phyloP scores from a whole-genome alignment of 2,797 vertebrate species.

The Enteromius thamalakanensis region DNA sequence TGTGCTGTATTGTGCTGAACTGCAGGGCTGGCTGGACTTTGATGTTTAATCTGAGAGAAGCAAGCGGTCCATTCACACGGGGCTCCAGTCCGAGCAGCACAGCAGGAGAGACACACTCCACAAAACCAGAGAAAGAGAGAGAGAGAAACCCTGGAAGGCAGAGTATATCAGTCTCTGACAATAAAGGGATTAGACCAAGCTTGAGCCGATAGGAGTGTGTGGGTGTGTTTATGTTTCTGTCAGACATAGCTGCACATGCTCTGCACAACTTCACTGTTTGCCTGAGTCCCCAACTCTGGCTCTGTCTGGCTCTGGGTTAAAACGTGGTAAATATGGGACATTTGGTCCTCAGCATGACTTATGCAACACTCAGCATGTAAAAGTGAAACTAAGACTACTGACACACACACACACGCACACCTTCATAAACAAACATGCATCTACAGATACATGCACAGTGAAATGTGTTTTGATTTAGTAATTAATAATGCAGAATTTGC shows the following conservation, averaged over 20 bases:
- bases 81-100: conserved; percentile 53
- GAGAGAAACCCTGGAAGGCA: conserved; percentile 49
- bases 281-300: conserved; percentile 14
- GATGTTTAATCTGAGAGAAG: conserved; percentile 65
- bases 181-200: conserved; percentile 51
- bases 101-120: conserved; percentile 52
- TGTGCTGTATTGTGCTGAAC: conserved; percentile 32
- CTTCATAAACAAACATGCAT: conserved; percentile 21
- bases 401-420: neutral
- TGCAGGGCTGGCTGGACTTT: conserved; percentile 52
- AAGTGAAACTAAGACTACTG: conserved; percentile 39
- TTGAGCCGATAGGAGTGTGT: conserved; percentile 40
- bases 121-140: conserved; percentile 14
- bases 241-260: conserved; percentile 36
- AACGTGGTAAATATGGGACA: conserved; percentile 73
- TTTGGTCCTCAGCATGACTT: conserved; percentile 71
- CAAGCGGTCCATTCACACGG: conserved; percentile 55
- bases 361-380: conserved; percentile 68
- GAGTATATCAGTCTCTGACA: conserved; percentile 56
- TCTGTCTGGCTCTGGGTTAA: conserved; percentile 55
- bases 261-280: conserved; percentile 27
- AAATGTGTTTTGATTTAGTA: neutral
- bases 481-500: neutral
- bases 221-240: conserved; percentile 32
- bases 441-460: conserved; percentile 4